Base-by-base conservation (phyloP, 2,888 invertebrate species). In the Heteromurus nitidus region DNA sequence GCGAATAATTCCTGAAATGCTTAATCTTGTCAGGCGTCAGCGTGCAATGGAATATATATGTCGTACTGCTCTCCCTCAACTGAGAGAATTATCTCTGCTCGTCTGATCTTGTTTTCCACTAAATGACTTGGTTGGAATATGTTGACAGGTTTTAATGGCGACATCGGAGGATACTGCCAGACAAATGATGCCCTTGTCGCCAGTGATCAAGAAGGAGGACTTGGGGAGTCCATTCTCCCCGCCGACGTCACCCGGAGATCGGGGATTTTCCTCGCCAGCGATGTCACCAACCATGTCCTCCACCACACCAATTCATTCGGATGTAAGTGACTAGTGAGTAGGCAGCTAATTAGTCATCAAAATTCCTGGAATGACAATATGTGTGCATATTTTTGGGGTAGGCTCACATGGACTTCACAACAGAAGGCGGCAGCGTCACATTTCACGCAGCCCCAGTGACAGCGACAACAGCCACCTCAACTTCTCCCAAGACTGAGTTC, bases 201-300 rank as follows among this genome's bases (percentile, higher is more conserved):
- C 84, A 42, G 76, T 82, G n/a, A 85, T 86, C 26, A 86, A 86
- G 50, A 86, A 86, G 70, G 85, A 86, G 67, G 79, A 62, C 3
- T 47, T 85, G 50, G 72, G 69, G 24, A 84, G 80, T 24, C 80
- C 82, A 16, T 80, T 80, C 9, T 86, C 85, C 16, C 73, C 84
- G 0, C 81, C 85, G 11, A 68, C 68, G 11, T 84, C 85, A 42
- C 84, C 84, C 1, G 72, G 68, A 26, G 84, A 86, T 36, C 65
- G 84, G 55, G 58, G 77, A 42, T 77, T 85, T 36, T 84, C 83
- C 16, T 85, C 85, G 3, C 86, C 85, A 11, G 84, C 85, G 53
- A 86, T 86, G 85, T 84, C 85, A 24, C 84, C 86, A 36, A 86
- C 86, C 20, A 86, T 84, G 85, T 79, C 81, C 5, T 83, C 84